Percentiles rank a stretch among this genome's conserved stretches.
Evolutionary conservation across 2,797 vertebrate genomes (phyloP).

Genomic region (Nyctalus aviator): DNA sequence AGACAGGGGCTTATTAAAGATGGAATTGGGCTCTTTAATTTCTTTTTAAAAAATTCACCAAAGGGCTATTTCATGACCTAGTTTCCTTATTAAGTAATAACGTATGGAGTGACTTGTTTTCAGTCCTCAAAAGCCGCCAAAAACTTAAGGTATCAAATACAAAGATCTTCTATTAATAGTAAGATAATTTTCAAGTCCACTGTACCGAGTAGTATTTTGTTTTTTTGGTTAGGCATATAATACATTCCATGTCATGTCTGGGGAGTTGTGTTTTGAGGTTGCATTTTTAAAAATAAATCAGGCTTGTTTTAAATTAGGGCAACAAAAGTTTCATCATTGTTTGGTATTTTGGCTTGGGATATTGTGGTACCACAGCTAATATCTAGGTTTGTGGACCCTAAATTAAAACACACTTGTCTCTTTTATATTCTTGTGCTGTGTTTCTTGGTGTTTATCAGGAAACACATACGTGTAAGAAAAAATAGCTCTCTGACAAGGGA

Average conservation of each 20-base stretch:
- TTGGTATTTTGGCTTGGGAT: slow-evolving; percentile 68
- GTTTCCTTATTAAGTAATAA: slow-evolving; percentile 72
- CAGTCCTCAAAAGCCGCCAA: slow-evolving; percentile 61
- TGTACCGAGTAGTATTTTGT: slow-evolving; percentile 64
- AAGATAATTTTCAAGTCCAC: slow-evolving; percentile 72
- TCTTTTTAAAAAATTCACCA: slow-evolving; percentile 20
- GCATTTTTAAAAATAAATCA: slow-evolving; percentile 69
- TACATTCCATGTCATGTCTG: slow-evolving; percentile 62
- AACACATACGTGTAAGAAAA: slow-evolving; percentile 49
- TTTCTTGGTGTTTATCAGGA: slow-evolving; percentile 55
- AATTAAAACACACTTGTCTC: slow-evolving; percentile 74
- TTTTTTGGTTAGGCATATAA: slow-evolving; percentile 67
- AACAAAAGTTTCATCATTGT: slow-evolving; percentile 70
- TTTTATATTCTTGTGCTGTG: slow-evolving; percentile 51
- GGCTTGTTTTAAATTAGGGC: slow-evolving; percentile 74
- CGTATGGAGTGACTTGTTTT: slow-evolving; percentile 56
- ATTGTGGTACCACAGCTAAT: slow-evolving; percentile 62
- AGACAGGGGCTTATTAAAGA: not conserved
- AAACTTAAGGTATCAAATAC: slow-evolving; percentile 63
- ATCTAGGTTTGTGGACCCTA: slow-evolving; percentile 56
- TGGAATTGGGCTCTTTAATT: slow-evolving; percentile 47
- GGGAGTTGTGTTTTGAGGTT: slow-evolving; percentile 67
- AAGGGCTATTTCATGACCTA: slow-evolving; percentile 68
- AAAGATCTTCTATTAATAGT: slow-evolving; percentile 76
- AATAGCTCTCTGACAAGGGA: slow-evolving; percentile 55